These are phyloP conservation scores for Ageneiosus marmoratus DNA, from an alignment of 2,113 vertebrate species.

Conservation along the genomic window DNA sequence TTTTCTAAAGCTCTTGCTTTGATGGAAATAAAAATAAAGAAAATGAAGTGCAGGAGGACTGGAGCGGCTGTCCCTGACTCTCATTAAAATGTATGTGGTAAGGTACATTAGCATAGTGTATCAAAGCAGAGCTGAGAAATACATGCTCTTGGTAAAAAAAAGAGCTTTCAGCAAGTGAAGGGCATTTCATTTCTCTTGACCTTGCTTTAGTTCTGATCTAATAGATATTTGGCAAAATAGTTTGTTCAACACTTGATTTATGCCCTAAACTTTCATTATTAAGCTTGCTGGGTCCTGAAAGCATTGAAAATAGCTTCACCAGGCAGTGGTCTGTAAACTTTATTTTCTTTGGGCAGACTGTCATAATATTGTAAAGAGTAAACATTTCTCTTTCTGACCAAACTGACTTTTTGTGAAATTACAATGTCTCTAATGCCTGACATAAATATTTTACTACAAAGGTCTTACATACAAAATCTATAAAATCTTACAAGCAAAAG, in stretches of 20 bases:
- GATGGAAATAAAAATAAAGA: slow-evolving; percentile 43
- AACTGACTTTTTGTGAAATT: slow-evolving; percentile 23
- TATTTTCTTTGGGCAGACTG: slow-evolving; percentile 27
- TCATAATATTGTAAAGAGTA: slow-evolving; percentile 20
- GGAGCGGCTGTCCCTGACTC: slow-evolving; percentile 25
- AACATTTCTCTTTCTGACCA: slow-evolving; percentile 22
- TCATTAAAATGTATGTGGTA: slow-evolving; percentile 36
- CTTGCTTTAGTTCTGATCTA: slow-evolving; percentile 27
- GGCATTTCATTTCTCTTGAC: slow-evolving; percentile 30
- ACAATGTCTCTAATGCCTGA: not conserved
- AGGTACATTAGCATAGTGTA: slow-evolving; percentile 28
- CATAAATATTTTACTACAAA: slow-evolving; percentile 14
- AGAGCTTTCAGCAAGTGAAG: slow-evolving; percentile 22
- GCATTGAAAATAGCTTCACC: slow-evolving; percentile 19
- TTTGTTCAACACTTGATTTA: slow-evolving; percentile 38
- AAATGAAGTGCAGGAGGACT: slow-evolving; percentile 30
- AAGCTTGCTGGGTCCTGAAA: slow-evolving; percentile 29
- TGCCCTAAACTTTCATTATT: slow-evolving; percentile 36
- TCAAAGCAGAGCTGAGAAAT: slow-evolving; percentile 25
- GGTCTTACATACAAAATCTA: too few relatives aligned
- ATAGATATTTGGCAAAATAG: slow-evolving; percentile 26
- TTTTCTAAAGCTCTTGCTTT: slow-evolving; percentile 32
- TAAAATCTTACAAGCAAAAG: not conserved
- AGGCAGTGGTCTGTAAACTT: slow-evolving; percentile 27
- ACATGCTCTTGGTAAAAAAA: slow-evolving; percentile 2